phyloP scores from a whole-genome alignment of 2,797 vertebrate species.

The Onychomys torridus region DNA sequence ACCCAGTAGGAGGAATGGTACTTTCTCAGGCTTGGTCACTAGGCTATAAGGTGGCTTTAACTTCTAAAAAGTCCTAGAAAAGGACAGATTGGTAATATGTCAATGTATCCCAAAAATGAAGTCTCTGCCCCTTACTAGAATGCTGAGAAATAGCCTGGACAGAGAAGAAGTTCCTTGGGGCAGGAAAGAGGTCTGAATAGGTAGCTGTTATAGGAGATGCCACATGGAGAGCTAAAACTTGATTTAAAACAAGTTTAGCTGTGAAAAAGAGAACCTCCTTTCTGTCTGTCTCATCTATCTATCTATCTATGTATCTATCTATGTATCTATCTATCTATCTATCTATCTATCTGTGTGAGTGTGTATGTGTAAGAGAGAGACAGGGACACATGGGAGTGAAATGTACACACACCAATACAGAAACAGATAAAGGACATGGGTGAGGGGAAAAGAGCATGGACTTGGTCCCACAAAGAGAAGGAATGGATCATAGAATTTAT shows the following conservation, averaged over 20 bases:
- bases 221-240: background rate
- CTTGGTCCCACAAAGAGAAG: background rate
- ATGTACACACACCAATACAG: background rate
- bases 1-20: background rate
- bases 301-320: background rate
- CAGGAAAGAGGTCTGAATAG: background rate
- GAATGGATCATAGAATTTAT: background rate
- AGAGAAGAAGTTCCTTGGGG: background rate
- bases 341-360: background rate
- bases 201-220: background rate
- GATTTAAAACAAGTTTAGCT: background rate
- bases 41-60: background rate
- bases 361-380: no score
- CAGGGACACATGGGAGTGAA: background rate
- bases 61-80: background rate
- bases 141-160: background rate
- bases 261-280: background rate
- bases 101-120: background rate
- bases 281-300: no score
- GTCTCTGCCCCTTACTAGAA: background rate
- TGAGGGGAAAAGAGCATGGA: background rate
- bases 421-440: background rate
- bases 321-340: background rate
- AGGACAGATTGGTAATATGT: background rate
- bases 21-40: background rate